Conservation (phyloP, 2,797 vertebrate species). For the Channallabes apus region DNA sequence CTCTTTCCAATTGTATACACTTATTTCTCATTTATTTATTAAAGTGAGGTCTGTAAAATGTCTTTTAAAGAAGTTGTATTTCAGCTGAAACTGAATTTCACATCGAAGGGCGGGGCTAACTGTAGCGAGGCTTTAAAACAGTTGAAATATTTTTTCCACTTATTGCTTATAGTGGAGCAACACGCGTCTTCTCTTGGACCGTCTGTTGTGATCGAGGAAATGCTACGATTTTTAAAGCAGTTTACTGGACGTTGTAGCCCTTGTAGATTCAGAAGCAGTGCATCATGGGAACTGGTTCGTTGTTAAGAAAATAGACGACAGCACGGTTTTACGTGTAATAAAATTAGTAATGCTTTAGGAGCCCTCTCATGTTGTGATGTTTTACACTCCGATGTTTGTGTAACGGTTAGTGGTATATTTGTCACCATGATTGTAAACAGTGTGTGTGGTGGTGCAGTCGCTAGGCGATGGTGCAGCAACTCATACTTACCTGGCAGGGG, state of each 20-base stretch:
- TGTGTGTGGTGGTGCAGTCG: background rate
- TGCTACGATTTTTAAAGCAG: too few species aligned
- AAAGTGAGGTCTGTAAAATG: too few species aligned
- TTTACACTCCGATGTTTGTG: background rate
- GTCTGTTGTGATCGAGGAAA: background rate
- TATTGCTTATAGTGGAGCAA: background rate
- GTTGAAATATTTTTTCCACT: too few species aligned
- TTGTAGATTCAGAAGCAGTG: background rate
- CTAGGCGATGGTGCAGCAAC: fast-evolving
- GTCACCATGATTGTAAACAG: background rate
- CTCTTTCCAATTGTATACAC: too few species aligned
- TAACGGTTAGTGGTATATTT: too few species aligned
- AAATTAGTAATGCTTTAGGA: background rate
- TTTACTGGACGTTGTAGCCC: too few species aligned
- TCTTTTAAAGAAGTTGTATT: too few species aligned
- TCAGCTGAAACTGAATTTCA: too few species aligned
- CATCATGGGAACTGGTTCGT: slow-evolving; percentile 3
- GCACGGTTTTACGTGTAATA: background rate
- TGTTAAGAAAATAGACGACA: background rate
- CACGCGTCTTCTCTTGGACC: background rate
- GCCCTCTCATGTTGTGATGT: background rate
- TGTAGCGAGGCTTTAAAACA: background rate
- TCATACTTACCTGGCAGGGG: background rate
- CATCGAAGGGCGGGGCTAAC: background rate
- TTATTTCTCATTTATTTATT: too few species aligned